Evolutionary conservation across 2,888 invertebrate species (phyloP), one percentile per base, ranked within the genome.

Genomic region (Calameuta filiformis): DNA sequence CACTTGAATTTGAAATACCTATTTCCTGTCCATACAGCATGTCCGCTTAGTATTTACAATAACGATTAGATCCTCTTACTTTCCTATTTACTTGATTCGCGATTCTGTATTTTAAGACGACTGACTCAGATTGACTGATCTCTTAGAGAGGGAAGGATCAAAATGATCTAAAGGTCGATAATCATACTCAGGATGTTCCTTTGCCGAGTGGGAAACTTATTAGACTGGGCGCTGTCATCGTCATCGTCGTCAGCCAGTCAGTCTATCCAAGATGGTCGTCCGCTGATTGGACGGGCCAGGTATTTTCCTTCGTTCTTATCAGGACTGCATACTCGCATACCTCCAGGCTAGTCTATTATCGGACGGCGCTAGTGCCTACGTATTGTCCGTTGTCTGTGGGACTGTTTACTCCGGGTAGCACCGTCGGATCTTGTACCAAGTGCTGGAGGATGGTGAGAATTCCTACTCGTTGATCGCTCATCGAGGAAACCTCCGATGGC

Each of bases 401-500:
- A 71, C 71, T 71, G 31, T 15, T 56, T 56, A 6, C 56, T 56
- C 56, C 56, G 23, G 56, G 23, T 56, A 6, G 56, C 9, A 56
- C 56, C 9, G 56, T 23, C 56, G 56, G 56, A 56, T 23, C 23
- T 23, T 56, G 23, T 56, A 56, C 9, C 56, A 56, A 56, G 56
- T 56, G 56, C 56, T 23, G 23, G 56, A 56, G 56, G 23, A 56
- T 56, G 56, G 23, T 56, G 56, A 56, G 56, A 56, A 56, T 56
- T 9, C 9, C 23, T 56, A 23, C 9, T 56, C 56, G 23, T 56
- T 56, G 56, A 56, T 56, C 23, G 9, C 23, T 56, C 56, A 6
- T 56, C 56, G 56, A 56, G 56, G 56, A 71, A 71, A 71, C 71
- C 30, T 34, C 74, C 81, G 81, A 84, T 84, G 81, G 81, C 82